A percentile compares a stretch with the other conserved stretches of the same genome.
phyloP scores from a whole-genome alignment of 2,797 vertebrate genomes.

The Eulemur coronatus region DNA sequence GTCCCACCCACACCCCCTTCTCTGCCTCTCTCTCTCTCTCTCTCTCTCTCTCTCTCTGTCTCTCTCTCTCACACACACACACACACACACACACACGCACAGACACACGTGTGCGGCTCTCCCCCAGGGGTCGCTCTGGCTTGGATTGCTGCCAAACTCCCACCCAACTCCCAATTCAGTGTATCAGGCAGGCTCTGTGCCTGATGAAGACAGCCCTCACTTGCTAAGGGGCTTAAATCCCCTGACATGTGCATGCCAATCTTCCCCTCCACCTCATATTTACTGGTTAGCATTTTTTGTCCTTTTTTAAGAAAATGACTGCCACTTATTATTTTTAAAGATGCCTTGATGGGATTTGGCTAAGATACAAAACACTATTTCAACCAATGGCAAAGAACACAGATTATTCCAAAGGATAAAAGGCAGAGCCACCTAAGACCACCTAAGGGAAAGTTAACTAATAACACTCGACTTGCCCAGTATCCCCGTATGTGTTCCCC shows the following conservation, averaged over 20 bases:
- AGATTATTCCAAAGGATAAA: slow-evolving; percentile 18
- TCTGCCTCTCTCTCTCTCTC: too few relatives aligned
- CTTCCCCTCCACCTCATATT: slow-evolving; percentile 30
- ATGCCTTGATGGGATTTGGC: slow-evolving; percentile 58
- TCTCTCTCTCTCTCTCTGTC: too few relatives aligned
- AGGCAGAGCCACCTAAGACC: slow-evolving; percentile 4
- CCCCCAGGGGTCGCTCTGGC: background rate
- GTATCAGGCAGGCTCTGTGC: background rate
- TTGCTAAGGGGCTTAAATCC: slow-evolving; percentile 61
- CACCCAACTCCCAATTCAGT: slow-evolving; percentile 55
- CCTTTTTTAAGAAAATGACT: slow-evolving; percentile 60
- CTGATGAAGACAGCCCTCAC: slow-evolving; percentile 11
- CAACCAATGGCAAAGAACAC: slow-evolving; percentile 14
- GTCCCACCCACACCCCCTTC: background rate
- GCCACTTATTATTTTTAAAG: slow-evolving; percentile 65
- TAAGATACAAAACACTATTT: slow-evolving; percentile 67
- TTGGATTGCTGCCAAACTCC: slow-evolving; percentile 45
- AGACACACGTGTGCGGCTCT: background rate
- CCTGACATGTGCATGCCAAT: slow-evolving; percentile 26
- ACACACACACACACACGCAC: too few relatives aligned
- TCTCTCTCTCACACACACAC: background rate
- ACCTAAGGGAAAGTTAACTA: slow-evolving; percentile 9
- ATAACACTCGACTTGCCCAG: rapidly evolving
- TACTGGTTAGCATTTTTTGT: slow-evolving; percentile 63
- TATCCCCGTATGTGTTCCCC: background rate